Percentiles rank a stretch among this genome's conserved stretches.
phyloP scores from a whole-genome alignment of 1,140 invertebrate species.

The Ceratosolen solmsi region DNA sequence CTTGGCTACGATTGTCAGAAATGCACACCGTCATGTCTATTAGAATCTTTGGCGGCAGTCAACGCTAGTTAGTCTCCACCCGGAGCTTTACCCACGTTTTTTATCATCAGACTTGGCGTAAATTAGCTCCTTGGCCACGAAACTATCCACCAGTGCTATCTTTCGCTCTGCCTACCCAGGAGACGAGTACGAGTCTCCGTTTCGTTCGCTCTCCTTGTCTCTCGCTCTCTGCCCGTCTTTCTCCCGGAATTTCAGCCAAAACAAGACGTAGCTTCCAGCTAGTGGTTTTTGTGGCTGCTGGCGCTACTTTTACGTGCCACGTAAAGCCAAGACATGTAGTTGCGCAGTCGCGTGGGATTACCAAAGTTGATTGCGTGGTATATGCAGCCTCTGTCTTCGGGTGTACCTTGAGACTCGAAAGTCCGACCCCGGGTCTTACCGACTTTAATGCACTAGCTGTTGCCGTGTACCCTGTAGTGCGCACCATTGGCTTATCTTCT shows the following conservation, averaged over 20 bases:
- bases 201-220: neutral
- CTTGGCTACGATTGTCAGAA: neutral
- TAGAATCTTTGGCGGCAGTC: neutral
- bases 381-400: neutral
- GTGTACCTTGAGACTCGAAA: neutral
- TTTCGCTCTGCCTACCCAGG: no score
- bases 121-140: conserved; percentile 64
- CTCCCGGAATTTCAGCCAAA: conserved; percentile 25
- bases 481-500: conserved; percentile 6
- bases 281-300: conserved; percentile 10
- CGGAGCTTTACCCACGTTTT: conserved; percentile 57
- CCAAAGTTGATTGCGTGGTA: conserved; percentile 56
- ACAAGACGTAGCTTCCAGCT: conserved; percentile 23
- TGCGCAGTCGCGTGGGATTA: conserved; percentile 56
- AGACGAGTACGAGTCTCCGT: no score
- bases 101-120: conserved; percentile 71
- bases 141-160: conserved; percentile 61
- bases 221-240: neutral
- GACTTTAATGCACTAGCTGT: conserved; percentile 37
- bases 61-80: conserved; percentile 67
- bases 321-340: conserved; percentile 24
- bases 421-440: conserved; percentile 23
- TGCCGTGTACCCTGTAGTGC: neutral
- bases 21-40: neutral
- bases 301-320: conserved; percentile 20